These are phyloP conservation scores for Pentamera pediparva DNA, from an alignment of 53 echinoderm and acorn worm genomes.

Conservation along the genomic window DNA sequence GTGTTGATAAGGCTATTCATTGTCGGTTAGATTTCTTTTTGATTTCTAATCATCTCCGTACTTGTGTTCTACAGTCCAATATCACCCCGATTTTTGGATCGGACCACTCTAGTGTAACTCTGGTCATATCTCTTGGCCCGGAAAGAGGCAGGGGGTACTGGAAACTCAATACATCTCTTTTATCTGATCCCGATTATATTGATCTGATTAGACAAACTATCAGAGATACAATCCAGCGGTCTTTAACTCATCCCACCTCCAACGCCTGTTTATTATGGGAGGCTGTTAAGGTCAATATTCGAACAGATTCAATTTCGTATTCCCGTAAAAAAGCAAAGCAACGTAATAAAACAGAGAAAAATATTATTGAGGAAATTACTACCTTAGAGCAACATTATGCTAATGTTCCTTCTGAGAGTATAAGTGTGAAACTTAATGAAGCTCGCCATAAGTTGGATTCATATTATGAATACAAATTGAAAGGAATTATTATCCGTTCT, in stretches of 20 bases:
- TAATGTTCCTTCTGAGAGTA: background rate
- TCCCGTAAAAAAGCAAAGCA: background rate
- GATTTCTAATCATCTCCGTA: conserved; percentile 4
- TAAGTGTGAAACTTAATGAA: background rate
- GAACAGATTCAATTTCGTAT: background rate
- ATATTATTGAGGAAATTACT: background rate
- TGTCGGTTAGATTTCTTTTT: conserved; percentile 14
- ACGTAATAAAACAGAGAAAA: background rate
- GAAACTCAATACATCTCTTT: conserved; percentile 22
- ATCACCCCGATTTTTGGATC: conserved; percentile 13
- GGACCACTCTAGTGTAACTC: conserved; percentile 6
- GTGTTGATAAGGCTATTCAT: background rate
- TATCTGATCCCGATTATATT: background rate
- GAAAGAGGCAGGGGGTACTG: conserved; percentile 23
- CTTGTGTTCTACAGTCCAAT: background rate
- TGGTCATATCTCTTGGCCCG: background rate
- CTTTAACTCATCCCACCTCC: background rate
- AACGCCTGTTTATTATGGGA: conserved; percentile 1
- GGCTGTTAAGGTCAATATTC: background rate
- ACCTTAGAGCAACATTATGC: background rate
- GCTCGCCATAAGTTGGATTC: background rate
- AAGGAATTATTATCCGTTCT: background rate
- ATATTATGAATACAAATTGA: no score
- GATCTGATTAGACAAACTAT: background rate
- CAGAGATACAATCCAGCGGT: background rate